Evolutionary conservation across 2,888 invertebrate genomes (phyloP).

Genomic region (Elegia similella): DNA sequence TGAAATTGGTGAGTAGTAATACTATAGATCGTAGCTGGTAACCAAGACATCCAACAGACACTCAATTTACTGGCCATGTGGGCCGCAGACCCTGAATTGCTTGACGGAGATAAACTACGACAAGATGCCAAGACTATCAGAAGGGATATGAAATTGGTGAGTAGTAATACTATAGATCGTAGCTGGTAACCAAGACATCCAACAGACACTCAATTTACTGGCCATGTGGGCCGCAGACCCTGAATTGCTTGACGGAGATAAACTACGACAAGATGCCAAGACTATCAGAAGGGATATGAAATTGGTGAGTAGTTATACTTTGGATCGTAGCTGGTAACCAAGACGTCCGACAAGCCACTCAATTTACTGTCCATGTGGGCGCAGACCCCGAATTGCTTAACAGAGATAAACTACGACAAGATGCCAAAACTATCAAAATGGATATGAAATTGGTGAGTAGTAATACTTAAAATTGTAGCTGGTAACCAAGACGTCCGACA

Average conservation of each 20-base stretch:
- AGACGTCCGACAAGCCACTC: conserved; percentile 95
- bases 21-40: too few species aligned
- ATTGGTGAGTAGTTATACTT: neutral
- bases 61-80: too few species aligned
- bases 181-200: too few species aligned
- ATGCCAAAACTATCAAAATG: conserved; percentile 86
- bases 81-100: too few species aligned
- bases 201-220: conserved; percentile 95
- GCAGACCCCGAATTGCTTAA: conserved; percentile 73
- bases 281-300: conserved; percentile 88
- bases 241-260: conserved; percentile 73
- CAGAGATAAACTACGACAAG: conserved; percentile 78
- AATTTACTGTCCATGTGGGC: conserved; percentile 94
- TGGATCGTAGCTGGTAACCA: conserved; percentile 94
- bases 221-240: conserved; percentile 88
- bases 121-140: too few species aligned
- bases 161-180: too few species aligned
- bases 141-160: too few species aligned
- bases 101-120: too few species aligned
- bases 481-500: conserved; percentile 97
- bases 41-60: too few species aligned
- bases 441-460: conserved; percentile 88
- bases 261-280: conserved; percentile 79
- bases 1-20: too few species aligned
- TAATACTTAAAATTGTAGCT: conserved; percentile 85